A percentile compares a stretch with the other conserved stretches of the same genome.
Evolutionary conservation across 2,888 invertebrate genomes (phyloP).

Genomic region (Trachelus troglodyta): DNA sequence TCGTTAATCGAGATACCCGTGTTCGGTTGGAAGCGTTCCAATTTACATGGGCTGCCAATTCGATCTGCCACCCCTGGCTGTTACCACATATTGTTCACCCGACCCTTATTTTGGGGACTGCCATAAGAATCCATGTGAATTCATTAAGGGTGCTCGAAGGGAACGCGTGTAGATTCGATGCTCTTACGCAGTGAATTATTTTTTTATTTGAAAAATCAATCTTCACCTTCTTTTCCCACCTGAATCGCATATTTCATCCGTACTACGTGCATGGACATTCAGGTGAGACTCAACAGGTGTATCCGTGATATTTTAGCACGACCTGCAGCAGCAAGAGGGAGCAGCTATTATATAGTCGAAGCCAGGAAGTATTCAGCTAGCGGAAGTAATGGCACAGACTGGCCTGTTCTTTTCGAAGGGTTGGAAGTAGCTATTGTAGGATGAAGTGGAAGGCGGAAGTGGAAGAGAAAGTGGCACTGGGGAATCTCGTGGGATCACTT

Average conservation of each 20-base stretch:
- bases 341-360: background rate
- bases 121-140: background rate
- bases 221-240: background rate
- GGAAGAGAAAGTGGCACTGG: slow-evolving; percentile 31
- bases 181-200: background rate
- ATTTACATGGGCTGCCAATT: slow-evolving; percentile 1
- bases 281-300: background rate
- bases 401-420: background rate
- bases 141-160: background rate
- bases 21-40: slow-evolving; percentile 38
- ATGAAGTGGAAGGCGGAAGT: background rate
- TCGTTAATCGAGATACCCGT: slow-evolving; percentile 40
- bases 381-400: background rate
- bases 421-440: background rate
- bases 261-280: background rate
- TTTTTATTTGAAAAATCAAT: background rate
- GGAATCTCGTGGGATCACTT: slow-evolving; percentile 60
- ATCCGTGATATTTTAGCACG: background rate
- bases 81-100: background rate
- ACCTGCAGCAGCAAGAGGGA: background rate
- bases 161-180: background rate
- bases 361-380: background rate
- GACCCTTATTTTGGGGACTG: background rate
- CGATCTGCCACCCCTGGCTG: background rate
- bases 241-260: background rate